Evolutionary conservation across 2,888 invertebrate genomes (phyloP), one percentile per base, ranked within the genome.

Genomic region (Eilema sororculum): DNA sequence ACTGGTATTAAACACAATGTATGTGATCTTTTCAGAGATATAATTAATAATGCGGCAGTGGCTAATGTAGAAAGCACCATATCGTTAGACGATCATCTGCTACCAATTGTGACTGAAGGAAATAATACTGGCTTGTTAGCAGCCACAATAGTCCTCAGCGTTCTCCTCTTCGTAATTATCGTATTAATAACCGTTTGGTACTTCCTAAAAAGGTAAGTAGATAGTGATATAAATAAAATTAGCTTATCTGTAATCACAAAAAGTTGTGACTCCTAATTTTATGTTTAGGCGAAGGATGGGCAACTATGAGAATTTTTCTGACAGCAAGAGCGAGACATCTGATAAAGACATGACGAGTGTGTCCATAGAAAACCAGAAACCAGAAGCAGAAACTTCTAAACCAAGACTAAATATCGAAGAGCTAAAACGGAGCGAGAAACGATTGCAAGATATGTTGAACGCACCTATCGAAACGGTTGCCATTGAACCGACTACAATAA

Each of bases 71-170:
- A 88, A 46, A 88, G 86, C 71, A 87, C 87, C 62, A 69, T 91
- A 87, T 87, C 94, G 37, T 81, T 95, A 52, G 88, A 92, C 91
- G 93, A 94, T 89, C 90, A 94, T 91, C 90, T 95, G 62, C 87
- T 89, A 77, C 84, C 79, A 78, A 83, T 83, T 68, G 85, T 87
- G 86, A 89, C 89, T 65, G 77, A 86, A 71, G 87, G 83, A 89
- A 88, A 88, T 89, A 87, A 92, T 81, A 88, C 83, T 37, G 93
- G 89, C 82, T 89, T 95, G 85, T 87, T 95, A 84, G 90, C 86
- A 46, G 83, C 94, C 20, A 94, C 94, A 66, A 94, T 95, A 84
- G 85, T 90, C 73, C 91, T 95, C 60, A 89, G 91, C 73, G 80
- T 91, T 78, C 81, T 95, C 65, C 88, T 94, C 67, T 90, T 94